Evolutionary conservation across 2,797 vertebrate species (phyloP), one percentile per base, ranked within the genome.

Genomic region (Oreortyx pictus): DNA sequence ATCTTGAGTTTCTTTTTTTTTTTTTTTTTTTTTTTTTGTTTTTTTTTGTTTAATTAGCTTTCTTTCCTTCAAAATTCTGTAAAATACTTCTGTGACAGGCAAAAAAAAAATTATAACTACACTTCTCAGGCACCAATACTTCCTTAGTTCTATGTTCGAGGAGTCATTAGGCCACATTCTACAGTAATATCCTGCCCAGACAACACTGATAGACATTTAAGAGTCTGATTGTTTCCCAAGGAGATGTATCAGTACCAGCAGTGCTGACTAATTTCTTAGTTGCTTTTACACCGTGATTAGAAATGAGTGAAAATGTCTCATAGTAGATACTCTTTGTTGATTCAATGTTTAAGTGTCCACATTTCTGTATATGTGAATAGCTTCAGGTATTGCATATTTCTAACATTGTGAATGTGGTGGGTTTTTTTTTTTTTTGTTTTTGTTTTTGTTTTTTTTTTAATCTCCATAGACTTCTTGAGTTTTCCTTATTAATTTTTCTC

Each of bases 281-380:
- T 71, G 9, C 14, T 74, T 83, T 80, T 83, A 33, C 52, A 50
- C 43, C 25, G 37, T 59, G 29, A 73, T 64, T 79, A 71, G 61
- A 80, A 80, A 77, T 31, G n/a, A 85, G 76, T 46, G n/a, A 87
- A 92, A 89, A 50, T 37, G 6, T 76, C 50, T 66, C 47, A 67
- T 33, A 76, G 65, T 76, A 74, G 79, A 35, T 89, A 41, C 54
- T 50, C 82, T 89, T 93, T 85, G 43, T 43, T 59, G n/a, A 85
- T 71, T 77, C 44, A 19, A 19, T 82, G 22, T 82, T 46, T 46
- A 46, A 46, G 44, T 39, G 7, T 2, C 10, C 4, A 66, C 4
- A 18, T n/a, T 43, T 79, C 90, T 85, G 50, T 9, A 62, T 39
- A 18, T 25, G 11, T 22, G 35, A 65, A 14, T 39, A 82, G 49